These are phyloP conservation scores for Hippopotamyrus pictus DNA, from an alignment of 2,797 vertebrate species.

Conservation along the genomic window DNA sequence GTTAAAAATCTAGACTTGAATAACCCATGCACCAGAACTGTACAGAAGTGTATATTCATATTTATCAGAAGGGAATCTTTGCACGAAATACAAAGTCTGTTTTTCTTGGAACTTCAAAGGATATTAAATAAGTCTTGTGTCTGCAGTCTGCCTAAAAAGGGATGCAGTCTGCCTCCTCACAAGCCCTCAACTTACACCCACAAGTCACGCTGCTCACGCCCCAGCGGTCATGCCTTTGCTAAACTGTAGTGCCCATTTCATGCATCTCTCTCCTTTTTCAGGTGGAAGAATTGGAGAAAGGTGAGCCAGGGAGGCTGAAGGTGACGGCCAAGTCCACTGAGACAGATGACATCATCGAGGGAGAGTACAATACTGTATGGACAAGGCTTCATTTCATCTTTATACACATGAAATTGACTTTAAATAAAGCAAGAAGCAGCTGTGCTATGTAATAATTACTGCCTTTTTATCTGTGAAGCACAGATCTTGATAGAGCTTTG, in stretches of 20 bases:
- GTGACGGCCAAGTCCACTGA: slow-evolving; percentile 82
- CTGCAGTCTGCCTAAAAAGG: not conserved
- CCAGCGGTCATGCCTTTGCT: not conserved
- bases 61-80: not conserved
- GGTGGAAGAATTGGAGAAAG: slow-evolving; percentile 83
- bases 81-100: not conserved
- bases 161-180: not conserved
- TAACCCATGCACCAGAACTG: not conserved
- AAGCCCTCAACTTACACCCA: not conserved
- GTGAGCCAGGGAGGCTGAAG: slow-evolving; percentile 80
- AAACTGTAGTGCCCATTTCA: not conserved
- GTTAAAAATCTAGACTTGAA: not conserved
- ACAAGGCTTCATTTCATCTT: not conserved
- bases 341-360: slow-evolving; percentile 66
- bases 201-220: not conserved
- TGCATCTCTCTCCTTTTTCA: slow-evolving; percentile 39
- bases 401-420: not conserved
- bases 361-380: slow-evolving; percentile 86
- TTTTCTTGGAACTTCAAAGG: not conserved
- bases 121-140: not conserved
- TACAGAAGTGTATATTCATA: not conserved
- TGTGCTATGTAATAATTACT: not conserved
- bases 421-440: not conserved
- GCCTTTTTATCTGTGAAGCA: not conserved
- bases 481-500: not conserved